Percentiles rank a stretch among this genome's conserved stretches.
Evolutionary conservation across 1,140 invertebrate species (phyloP).

Genomic region (Nebria ingens): DNA sequence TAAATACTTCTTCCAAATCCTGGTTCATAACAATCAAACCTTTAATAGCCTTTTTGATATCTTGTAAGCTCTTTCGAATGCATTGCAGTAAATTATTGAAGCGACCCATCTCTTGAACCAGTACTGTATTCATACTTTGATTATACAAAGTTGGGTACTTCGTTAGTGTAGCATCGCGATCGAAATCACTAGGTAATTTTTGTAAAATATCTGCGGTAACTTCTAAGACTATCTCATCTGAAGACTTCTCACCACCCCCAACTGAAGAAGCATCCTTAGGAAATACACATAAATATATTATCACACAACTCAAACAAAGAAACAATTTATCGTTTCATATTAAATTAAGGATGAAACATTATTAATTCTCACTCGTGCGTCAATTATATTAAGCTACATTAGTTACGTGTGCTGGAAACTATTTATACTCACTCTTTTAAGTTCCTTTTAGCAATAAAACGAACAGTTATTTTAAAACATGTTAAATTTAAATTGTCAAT

Average conservation of each 20-base stretch:
- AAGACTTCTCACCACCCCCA: slow-evolving; percentile 38
- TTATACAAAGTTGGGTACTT: slow-evolving; percentile 72
- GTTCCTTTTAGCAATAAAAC: slow-evolving; percentile 16
- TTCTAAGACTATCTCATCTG: slow-evolving; percentile 58
- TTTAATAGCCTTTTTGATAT: slow-evolving; percentile 83
- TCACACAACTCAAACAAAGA: too few species aligned
- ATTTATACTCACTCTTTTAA: slow-evolving; percentile 13
- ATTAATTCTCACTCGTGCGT: too few species aligned
- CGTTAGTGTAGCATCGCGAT: slow-evolving; percentile 51
- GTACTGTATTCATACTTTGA: slow-evolving; percentile 86
- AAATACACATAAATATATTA: too few species aligned
- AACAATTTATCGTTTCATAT: too few species aligned
- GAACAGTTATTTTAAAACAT: slow-evolving; percentile 28
- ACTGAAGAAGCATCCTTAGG: slow-evolving; percentile 31
- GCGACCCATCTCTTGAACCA: slow-evolving; percentile 87
- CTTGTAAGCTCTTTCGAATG: slow-evolving; percentile 64
- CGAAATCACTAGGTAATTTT: slow-evolving; percentile 63
- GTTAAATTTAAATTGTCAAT: not conserved
- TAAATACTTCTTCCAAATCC: slow-evolving; percentile 77
- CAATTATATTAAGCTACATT: too few species aligned
- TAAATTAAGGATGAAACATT: too few species aligned
- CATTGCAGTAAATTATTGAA: slow-evolving; percentile 72
- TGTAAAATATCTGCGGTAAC: slow-evolving; percentile 59
- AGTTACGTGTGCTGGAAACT: too few species aligned
- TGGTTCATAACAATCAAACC: slow-evolving; percentile 77